Percentiles rank a stretch among this genome's conserved stretches.
Evolutionary conservation across 2,797 vertebrate species (phyloP).

Genomic region (Octomys mimax): DNA sequence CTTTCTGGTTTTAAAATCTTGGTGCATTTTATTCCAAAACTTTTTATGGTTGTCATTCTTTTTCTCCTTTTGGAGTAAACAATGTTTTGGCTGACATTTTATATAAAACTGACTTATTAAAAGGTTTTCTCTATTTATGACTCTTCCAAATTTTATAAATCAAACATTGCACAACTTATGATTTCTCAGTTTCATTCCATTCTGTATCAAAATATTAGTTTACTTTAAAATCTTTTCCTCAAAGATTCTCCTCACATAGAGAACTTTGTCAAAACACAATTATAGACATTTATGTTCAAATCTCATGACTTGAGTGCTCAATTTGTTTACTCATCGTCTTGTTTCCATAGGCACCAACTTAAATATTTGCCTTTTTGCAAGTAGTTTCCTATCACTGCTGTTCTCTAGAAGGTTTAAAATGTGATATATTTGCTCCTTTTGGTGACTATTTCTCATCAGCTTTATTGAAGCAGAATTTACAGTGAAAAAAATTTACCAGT

Average conservation of each 20-base stretch:
- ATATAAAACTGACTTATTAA: neutral
- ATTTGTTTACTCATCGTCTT: neutral
- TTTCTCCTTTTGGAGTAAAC: neutral
- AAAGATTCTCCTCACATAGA: neutral
- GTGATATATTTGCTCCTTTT: neutral
- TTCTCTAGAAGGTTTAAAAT: neutral
- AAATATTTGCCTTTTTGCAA: neutral
- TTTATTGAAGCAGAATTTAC: neutral
- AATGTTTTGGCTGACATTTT: slow-evolving; percentile 6
- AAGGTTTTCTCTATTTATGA: neutral
- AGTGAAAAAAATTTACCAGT: neutral
- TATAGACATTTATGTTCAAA: slow-evolving; percentile 35
- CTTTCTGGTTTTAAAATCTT: slow-evolving; percentile 1
- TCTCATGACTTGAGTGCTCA: neutral
- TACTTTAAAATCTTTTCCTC: slow-evolving; percentile 11
- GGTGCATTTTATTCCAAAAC: slow-evolving; percentile 1
- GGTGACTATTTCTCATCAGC: neutral
- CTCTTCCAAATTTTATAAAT: slow-evolving; percentile 10
- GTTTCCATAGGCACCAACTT: neutral
- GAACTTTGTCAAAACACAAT: neutral
- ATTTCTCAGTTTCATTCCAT: slow-evolving; percentile 1
- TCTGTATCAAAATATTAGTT: slow-evolving; percentile 5
- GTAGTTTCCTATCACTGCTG: neutral
- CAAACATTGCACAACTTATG: neutral
- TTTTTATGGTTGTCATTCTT: neutral